Conservation (phyloP, 2,113 vertebrate species). For the Machaerirhynchus nigripectus region DNA sequence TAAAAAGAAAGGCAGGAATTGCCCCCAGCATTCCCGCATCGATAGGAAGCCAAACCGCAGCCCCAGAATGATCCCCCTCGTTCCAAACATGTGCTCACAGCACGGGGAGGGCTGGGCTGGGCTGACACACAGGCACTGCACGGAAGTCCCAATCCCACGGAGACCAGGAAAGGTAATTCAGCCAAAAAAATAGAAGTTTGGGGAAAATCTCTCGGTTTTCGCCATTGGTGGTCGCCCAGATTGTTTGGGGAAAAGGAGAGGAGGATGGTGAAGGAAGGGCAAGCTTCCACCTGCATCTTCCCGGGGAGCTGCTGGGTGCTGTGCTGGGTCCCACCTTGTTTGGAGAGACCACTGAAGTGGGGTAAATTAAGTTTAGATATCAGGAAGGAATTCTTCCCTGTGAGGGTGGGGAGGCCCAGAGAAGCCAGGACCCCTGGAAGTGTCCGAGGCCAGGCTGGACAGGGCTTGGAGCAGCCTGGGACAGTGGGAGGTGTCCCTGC, state of each 20-base stretch:
- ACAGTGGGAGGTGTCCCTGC: neutral
- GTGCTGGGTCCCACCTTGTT: neutral
- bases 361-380: too few relatives aligned
- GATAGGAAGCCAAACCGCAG: neutral
- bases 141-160: neutral
- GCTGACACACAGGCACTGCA: neutral
- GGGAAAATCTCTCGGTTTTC: neutral
- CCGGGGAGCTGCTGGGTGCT: neutral
- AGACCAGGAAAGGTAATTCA: neutral
- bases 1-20: neutral
- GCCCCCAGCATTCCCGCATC: neutral
- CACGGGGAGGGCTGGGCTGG: neutral
- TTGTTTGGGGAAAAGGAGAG: neutral
- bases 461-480: neutral
- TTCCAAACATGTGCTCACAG: neutral
- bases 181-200: neutral
- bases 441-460: neutral
- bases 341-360: neutral
- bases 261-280: neutral
- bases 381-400: neutral
- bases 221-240: neutral
- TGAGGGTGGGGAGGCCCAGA: neutral
- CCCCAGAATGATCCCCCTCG: neutral
- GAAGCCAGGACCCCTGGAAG: neutral
- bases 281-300: neutral